These are phyloP conservation scores for Melieria picta DNA, from an alignment of 2,888 invertebrate species.

Conservation along the genomic window DNA sequence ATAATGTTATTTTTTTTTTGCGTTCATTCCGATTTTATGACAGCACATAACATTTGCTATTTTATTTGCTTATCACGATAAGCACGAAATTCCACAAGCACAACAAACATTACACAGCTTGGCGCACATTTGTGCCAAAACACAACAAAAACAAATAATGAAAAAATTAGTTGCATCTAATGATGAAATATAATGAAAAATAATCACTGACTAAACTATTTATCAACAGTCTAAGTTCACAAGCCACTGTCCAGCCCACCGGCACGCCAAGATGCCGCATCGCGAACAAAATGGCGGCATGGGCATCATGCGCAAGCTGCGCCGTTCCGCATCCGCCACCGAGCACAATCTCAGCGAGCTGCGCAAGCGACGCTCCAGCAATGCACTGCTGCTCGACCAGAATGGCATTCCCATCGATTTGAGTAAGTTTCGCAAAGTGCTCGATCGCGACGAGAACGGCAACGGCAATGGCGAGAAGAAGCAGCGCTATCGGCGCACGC, in stretches of 20 bases:
- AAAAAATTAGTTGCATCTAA: too few relatives aligned
- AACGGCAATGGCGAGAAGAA: constrained; percentile 66
- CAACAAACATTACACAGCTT: too few relatives aligned
- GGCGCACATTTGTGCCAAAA: too few relatives aligned
- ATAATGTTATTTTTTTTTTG: too few relatives aligned
- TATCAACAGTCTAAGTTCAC: not conserved
- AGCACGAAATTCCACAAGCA: too few relatives aligned
- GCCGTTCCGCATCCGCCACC: constrained; percentile 58
- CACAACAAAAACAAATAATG: too few relatives aligned
- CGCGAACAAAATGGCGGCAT: constrained; percentile 43
- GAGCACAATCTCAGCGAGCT: constrained; percentile 55
- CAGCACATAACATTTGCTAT: too few relatives aligned
- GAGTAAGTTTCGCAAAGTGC: constrained; percentile 54
- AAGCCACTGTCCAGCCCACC: not conserved
- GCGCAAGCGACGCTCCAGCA: constrained; percentile 57
- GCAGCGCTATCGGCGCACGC: constrained; percentile 76
- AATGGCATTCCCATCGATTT: constrained; percentile 56
- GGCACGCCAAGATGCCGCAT: constrained; percentile 35
- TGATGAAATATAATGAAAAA: too few relatives aligned
- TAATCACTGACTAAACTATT: too few relatives aligned
- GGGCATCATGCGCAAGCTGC: constrained; percentile 52
- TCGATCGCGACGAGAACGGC: constrained; percentile 55
- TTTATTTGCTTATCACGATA: too few relatives aligned
- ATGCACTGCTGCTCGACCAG: constrained; percentile 57
- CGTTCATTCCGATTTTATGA: too few relatives aligned